Conservation (phyloP, 1,140 invertebrate species). For the Aphelenchoides avenae region DNA sequence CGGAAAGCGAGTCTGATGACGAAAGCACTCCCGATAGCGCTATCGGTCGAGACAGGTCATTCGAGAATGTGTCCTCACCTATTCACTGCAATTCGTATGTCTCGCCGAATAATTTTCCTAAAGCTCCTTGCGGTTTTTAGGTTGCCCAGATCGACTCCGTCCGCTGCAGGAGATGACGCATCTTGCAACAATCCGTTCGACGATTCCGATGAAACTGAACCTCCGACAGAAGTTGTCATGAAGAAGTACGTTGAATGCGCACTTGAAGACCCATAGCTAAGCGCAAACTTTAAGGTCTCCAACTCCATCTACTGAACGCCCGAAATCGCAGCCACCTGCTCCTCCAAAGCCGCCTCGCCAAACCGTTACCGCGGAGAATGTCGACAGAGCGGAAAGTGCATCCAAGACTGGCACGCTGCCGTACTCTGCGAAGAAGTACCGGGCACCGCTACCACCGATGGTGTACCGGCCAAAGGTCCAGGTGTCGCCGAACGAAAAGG, state of each 20-base stretch:
- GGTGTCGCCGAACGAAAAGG: too few relatives aligned
- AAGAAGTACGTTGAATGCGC: too few relatives aligned
- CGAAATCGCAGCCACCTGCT: constrained; percentile 5
- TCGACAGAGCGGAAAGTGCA: neutral
- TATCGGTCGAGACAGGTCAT: constrained; percentile 4
- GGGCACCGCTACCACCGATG: constrained; percentile 1
- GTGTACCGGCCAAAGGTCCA: constrained; percentile 4
- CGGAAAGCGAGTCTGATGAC: constrained; percentile 12
- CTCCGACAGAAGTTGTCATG: too few relatives aligned
- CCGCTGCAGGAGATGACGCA: neutral
- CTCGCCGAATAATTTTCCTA: neutral
- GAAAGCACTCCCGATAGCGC: constrained; percentile 10
- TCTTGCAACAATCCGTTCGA: neutral
- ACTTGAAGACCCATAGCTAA: neutral
- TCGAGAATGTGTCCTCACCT: constrained; percentile 11
- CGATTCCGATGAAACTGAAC: constrained; percentile 1
- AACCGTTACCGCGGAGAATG: neutral
- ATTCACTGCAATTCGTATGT: neutral
- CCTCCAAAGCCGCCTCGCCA: constrained; percentile 6
- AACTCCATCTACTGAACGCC: neutral
- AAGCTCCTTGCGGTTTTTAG: neutral
- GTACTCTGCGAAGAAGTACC: constrained; percentile 7
- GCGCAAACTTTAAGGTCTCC: neutral
- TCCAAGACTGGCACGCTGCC: too few relatives aligned
- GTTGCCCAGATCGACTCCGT: neutral